Percentiles rank a stretch among this genome's conserved stretches.
These are phyloP conservation scores for Telmatochromis brachygnathus DNA, from an alignment of 2,113 vertebrate species.

Conservation along the genomic window DNA sequence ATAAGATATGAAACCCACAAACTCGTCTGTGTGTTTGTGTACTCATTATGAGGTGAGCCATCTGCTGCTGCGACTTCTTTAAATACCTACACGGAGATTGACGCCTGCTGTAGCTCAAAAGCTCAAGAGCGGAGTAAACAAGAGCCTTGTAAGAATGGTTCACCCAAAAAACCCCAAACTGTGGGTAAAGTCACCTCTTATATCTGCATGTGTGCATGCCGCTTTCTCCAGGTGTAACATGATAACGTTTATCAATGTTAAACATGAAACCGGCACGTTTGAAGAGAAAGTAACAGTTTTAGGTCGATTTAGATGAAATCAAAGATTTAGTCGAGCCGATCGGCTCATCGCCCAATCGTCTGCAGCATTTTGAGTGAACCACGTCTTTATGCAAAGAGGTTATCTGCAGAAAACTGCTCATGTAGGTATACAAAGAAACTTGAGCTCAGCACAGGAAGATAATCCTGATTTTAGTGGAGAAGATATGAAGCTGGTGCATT, in stretches of 20 bases:
- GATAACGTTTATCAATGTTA: too few species aligned
- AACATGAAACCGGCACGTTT: neutral
- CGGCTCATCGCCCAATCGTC: neutral
- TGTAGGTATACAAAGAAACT: conserved; percentile 44
- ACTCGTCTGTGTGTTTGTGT: conserved; percentile 54
- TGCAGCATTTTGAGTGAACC: conserved; percentile 1
- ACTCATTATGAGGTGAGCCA: conserved; percentile 39
- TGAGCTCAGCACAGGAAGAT: conserved; percentile 28
- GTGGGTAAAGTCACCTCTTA: neutral
- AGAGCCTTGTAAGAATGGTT: conserved; percentile 1
- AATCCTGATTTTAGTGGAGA: neutral
- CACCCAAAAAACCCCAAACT: neutral
- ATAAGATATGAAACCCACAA: conserved; percentile 46
- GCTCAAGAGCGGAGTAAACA: neutral
- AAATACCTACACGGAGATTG: conserved; percentile 43
- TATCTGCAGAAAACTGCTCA: neutral
- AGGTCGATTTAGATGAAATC: rapidly evolving
- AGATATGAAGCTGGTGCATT: conserved; percentile 10
- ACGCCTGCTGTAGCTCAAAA: neutral
- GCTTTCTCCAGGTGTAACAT: neutral
- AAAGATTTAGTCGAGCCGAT: neutral
- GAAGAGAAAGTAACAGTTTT: neutral
- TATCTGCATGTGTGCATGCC: neutral
- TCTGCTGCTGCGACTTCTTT: conserved; percentile 37
- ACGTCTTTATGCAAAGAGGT: neutral